Evolutionary conservation across 2,797 vertebrate species (phyloP).

Genomic region (Pogoniulus pusillus): DNA sequence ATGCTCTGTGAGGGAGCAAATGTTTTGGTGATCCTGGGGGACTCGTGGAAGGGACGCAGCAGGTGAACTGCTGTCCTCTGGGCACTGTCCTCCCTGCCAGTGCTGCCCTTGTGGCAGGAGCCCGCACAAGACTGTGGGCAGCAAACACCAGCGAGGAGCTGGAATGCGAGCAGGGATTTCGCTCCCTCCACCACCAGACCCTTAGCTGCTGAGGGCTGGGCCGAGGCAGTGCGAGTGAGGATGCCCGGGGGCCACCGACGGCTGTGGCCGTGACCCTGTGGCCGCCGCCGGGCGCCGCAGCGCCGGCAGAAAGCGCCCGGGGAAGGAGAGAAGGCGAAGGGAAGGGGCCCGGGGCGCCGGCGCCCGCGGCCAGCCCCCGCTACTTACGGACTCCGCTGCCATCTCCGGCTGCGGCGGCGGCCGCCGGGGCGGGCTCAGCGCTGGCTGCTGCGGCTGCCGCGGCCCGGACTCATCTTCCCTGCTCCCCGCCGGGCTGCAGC

Average conservation of each 20-base stretch:
- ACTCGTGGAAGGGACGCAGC: accelerated
- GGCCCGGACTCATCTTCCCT: not conserved
- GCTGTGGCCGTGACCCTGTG: not conserved
- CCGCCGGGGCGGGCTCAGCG: not conserved
- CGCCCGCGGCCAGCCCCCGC: not conserved
- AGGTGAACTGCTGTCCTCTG: not conserved
- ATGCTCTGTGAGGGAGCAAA: accelerated
- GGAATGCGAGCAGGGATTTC: accelerated
- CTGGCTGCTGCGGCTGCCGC: not conserved
- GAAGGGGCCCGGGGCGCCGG: not conserved
- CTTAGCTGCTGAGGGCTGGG: accelerated
- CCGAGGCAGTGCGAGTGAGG: accelerated
- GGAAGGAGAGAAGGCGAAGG: not conserved
- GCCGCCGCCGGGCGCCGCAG: not conserved
- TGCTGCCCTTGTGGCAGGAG: not conserved
- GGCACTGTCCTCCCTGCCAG: accelerated
- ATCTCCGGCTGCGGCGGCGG: not conserved
- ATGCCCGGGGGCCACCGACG: accelerated
- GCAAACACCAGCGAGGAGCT: accelerated
- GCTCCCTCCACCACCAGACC: not conserved
- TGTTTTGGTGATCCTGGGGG: not conserved
- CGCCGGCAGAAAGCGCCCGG: not conserved
- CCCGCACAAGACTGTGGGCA: accelerated
- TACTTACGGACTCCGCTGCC: constrained; percentile 45
- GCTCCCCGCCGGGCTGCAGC: not conserved